Evolutionary conservation across 1,140 invertebrate genomes (phyloP).

Genomic region (Temnothorax longispinosus): DNA sequence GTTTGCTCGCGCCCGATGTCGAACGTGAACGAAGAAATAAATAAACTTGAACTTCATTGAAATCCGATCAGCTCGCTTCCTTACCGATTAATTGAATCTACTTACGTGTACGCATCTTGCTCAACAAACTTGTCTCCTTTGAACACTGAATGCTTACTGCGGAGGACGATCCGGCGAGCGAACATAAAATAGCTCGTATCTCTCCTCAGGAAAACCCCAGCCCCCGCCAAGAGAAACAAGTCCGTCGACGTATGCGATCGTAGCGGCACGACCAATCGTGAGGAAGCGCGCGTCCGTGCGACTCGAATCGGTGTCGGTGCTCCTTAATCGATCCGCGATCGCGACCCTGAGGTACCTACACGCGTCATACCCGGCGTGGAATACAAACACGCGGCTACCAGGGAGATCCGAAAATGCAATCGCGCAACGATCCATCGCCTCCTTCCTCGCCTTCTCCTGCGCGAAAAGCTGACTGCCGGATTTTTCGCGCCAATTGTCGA

Average conservation of each 20-base stretch:
- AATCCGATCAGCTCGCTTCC: neutral
- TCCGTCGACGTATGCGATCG: slow-evolving; percentile 8
- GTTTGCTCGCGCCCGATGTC: neutral
- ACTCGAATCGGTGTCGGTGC: neutral
- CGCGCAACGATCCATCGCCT: neutral
- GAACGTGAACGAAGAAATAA: neutral
- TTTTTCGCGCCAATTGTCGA: slow-evolving; percentile 1
- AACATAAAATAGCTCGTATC: slow-evolving; percentile 30
- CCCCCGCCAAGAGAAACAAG: slow-evolving; percentile 28
- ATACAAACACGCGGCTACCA: neutral
- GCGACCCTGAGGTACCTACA: neutral
- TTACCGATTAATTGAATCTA: neutral
- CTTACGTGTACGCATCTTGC: slow-evolving; percentile 44
- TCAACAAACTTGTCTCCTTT: neutral
- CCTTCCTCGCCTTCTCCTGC: neutral
- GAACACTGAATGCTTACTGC: slow-evolving; percentile 21
- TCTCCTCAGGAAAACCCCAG: slow-evolving; percentile 10
- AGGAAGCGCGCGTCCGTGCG: neutral
- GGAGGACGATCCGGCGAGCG: neutral
- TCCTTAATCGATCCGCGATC: neutral
- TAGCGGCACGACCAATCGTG: slow-evolving; percentile 29
- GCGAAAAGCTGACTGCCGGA: neutral
- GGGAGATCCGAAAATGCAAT: slow-evolving; percentile 1
- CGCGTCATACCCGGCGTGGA: neutral
- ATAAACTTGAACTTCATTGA: neutral